A percentile compares a stretch with the other conserved stretches of the same genome.
Evolutionary conservation across 2,797 vertebrate genomes (phyloP).

Genomic region (Zalophus californianus): DNA sequence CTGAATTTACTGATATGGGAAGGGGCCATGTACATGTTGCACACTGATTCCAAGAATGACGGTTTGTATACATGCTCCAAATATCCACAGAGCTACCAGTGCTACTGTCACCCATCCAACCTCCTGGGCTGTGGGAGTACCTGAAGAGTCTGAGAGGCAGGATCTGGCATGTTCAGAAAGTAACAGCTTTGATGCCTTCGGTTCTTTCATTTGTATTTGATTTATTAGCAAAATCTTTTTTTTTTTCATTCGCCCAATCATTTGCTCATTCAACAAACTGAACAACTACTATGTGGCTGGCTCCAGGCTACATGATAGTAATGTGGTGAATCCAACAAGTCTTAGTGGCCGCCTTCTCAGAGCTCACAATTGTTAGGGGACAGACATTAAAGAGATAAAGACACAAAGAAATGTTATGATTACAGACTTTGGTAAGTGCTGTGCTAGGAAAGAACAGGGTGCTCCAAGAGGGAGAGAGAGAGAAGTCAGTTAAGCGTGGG

Average conservation of each 20-base stretch:
- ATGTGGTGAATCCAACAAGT: neutral
- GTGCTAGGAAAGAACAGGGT: neutral
- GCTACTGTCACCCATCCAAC: neutral
- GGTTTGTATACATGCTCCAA: neutral
- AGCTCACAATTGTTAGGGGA: neutral
- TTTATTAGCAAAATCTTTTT: neutral
- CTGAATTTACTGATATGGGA: neutral
- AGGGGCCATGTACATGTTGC: neutral
- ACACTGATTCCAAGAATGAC: neutral
- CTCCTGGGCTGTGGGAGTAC: neutral
- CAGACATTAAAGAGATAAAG: neutral
- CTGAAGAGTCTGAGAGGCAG: neutral
- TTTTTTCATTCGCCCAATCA: neutral
- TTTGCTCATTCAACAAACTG: neutral
- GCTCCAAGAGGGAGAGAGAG: neutral
- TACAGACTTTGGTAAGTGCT: neutral
- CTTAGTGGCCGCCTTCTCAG: neutral
- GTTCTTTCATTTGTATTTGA: slow-evolving; percentile 14
- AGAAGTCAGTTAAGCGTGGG: neutral
- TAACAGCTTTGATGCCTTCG: neutral
- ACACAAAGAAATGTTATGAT: neutral
- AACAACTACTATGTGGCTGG: neutral
- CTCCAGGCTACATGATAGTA: neutral
- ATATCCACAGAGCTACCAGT: neutral
- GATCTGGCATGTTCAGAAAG: neutral